Evolutionary conservation across 2,888 invertebrate species (phyloP).

Genomic region (Caenorhabditis becei): DNA sequence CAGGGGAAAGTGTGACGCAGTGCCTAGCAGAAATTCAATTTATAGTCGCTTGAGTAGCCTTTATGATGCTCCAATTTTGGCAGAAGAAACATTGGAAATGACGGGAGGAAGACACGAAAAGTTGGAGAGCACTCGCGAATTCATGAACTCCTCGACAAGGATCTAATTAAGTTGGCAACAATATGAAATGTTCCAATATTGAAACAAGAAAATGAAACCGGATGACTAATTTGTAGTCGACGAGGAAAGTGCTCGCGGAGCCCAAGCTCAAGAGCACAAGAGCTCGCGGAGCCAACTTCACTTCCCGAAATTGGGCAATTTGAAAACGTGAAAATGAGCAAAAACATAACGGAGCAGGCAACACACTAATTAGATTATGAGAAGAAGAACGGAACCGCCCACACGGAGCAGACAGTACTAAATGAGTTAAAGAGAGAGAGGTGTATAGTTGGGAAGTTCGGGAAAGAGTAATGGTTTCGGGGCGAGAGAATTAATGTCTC

Average conservation of each 20-base stretch:
- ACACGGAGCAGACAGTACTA: not conserved
- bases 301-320: no score
- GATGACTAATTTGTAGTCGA: no score
- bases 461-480: not conserved
- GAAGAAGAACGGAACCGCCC: not conserved
- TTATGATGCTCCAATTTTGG: conserved; percentile 21
- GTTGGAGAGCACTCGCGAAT: not conserved
- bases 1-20: conserved; percentile 14
- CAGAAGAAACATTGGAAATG: not conserved
- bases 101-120: not conserved
- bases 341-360: conserved; percentile 2
- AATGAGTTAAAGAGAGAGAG: conserved; percentile 4
- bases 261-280: no score
- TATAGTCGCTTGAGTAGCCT: conserved; percentile 50
- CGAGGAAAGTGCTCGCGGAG: no score
- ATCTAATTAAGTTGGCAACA: no score
- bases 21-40: conserved; percentile 46
- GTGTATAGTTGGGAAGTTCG: not conserved
- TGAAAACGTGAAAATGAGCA: not conserved
- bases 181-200: no score
- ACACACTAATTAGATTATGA: conserved; percentile 4
- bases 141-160: no score
- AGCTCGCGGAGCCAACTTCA: no score
- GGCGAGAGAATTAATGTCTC: conserved; percentile 1
- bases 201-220: no score